Evolutionary conservation across 2,797 vertebrate species (phyloP).

Genomic region (Vireo griseus): DNA sequence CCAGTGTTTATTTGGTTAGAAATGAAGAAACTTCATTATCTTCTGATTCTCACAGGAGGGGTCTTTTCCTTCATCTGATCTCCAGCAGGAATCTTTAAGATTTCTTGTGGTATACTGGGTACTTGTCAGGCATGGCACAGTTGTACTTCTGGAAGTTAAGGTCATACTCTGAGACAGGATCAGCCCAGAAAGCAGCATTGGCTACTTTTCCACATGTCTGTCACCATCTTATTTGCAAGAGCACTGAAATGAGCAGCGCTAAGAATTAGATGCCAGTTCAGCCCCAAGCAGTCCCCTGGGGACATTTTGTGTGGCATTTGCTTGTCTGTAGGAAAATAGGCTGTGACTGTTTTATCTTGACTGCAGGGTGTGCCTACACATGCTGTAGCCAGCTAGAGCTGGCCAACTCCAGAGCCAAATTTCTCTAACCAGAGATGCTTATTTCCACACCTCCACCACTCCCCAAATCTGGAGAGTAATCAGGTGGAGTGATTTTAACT

Average conservation of each 20-base stretch:
- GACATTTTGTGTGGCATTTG: neutral
- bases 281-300: neutral
- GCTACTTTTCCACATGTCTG: neutral
- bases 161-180: neutral
- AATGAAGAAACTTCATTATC: neutral
- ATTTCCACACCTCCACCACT: neutral
- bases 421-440: neutral
- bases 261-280: neutral
- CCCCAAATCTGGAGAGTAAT: neutral
- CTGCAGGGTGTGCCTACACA: neutral
- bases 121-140: neutral
- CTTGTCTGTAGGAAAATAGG: neutral
- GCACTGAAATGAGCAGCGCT: neutral
- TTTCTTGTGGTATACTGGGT: neutral
- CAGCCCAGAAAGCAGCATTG: neutral
- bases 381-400: neutral
- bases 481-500: neutral
- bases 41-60: neutral
- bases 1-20: slow-evolving; percentile 26
- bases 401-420: neutral
- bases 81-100: neutral
- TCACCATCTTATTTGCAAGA: neutral
- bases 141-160: neutral
- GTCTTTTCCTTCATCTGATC: neutral
- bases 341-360: neutral